phyloP scores from a whole-genome alignment of 2,797 vertebrate genomes.

The Megaceryle alcyon region DNA sequence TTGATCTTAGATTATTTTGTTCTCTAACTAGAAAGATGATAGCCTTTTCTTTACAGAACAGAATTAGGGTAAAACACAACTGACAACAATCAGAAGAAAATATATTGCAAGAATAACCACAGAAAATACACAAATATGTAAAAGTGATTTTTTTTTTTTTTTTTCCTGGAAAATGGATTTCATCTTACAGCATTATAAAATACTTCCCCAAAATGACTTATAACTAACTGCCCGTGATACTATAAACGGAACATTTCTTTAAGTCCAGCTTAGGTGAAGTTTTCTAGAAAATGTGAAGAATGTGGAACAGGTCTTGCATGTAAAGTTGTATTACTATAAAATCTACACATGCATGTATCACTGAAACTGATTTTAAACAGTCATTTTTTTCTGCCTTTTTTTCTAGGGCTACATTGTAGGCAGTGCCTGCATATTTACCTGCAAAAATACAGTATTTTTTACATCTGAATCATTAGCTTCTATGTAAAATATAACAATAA shows the following conservation, averaged over 20 bases:
- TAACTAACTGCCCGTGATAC: not conserved
- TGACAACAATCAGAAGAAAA: not conserved
- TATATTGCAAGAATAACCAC: not conserved
- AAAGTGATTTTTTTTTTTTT: not conserved
- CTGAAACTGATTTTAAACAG: not conserved
- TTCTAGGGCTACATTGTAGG: not conserved
- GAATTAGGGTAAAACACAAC: not conserved
- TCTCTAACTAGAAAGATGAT: not conserved
- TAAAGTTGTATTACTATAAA: not conserved
- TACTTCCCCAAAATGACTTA: not conserved
- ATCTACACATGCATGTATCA: not conserved
- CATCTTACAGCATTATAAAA: not conserved
- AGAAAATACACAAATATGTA: not conserved
- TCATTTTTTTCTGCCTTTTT: not conserved
- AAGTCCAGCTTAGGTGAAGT: not conserved
- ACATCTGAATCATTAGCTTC: not conserved
- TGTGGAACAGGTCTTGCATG: not conserved
- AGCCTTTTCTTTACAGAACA: not conserved
- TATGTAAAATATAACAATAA: not conserved
- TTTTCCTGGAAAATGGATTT: not conserved
- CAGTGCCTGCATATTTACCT: not conserved
- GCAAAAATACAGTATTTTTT: not conserved
- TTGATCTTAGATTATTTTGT: not conserved
- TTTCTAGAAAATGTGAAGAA: not conserved
- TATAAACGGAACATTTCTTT: not conserved